Base-by-base conservation (phyloP, 2,888 invertebrate species). In the Tachystola acroxantha region DNA sequence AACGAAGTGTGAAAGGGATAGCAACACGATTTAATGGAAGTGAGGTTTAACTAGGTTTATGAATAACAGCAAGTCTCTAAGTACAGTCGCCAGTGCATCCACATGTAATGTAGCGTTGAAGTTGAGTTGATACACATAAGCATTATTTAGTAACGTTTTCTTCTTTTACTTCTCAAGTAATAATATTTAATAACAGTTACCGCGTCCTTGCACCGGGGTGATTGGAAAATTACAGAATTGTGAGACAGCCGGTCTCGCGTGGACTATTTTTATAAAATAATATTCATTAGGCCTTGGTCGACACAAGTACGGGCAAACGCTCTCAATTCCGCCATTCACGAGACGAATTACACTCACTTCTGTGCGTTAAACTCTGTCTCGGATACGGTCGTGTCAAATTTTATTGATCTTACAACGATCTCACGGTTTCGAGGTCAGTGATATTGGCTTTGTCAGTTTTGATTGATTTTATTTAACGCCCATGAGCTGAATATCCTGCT, bases 321-420 rank as follows among this genome's bases (percentile, higher is more conserved):
- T 60, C 55, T 67, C 53, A 67, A 73, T 77, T 79, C 78, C 73
- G 79, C 80, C 75, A 77, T 82, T 84, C 76, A 77, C 78, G 48
- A 55, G 34, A 61, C 60, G 55, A 67, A 69, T 69, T 66, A 57
- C 64, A 57, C 50, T 65, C 45, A 57, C 56, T 57, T 59, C 43
- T 54, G 39, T 45, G 45, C 25, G 45, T 49, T 39, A 38, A 38
- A 30, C 29, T 31, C 19, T 31, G 32, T 35, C 40, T 42, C 36
- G 32, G 38, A 42, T 42, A 39, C 32, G 31, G 24, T 35, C 19
- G 36, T 34, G 43, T 31, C 34, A 33, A 43, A 43, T 20, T 39
- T 43, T 48, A 43, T 46, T 48, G 40, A 45, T 43, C 41, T 42
- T 27, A 9, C 4, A 24, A 43, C 27, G 48, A 59, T 64, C 56